Conservation (phyloP, 2,797 vertebrate species). For the Hyperoplus lanceolatus region DNA sequence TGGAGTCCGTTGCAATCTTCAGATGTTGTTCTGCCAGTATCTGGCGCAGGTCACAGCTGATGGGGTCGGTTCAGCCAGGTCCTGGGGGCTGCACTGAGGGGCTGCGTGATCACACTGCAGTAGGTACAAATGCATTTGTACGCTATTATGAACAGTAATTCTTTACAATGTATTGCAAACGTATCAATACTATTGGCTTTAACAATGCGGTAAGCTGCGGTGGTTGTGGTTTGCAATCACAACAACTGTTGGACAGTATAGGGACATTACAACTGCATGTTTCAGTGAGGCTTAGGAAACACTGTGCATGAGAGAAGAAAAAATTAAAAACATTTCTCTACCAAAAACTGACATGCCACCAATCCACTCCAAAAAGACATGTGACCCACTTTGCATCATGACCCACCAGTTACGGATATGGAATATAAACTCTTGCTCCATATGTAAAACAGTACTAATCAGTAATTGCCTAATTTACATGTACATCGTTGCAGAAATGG, state of each 20-base stretch:
- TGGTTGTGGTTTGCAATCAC: background rate
- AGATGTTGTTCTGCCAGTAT: no score
- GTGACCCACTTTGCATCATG: slow-evolving; percentile 37
- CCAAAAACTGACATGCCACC: background rate
- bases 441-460: slow-evolving; percentile 54
- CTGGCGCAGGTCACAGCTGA: no score
- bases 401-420: slow-evolving; percentile 15
- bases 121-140: no score
- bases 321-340: background rate
- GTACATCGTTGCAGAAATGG: slow-evolving; percentile 53
- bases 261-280: background rate
- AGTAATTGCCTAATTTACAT: slow-evolving; percentile 69
- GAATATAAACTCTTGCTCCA: slow-evolving; percentile 9
- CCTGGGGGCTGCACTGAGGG: no score
- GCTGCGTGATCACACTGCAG: no score
- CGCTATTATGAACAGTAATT: no score
- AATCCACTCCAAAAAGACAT: slow-evolving; percentile 24
- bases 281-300: background rate
- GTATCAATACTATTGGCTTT: no score
- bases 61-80: no score
- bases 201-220: background rate
- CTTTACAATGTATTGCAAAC: no score
- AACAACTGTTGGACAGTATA: background rate
- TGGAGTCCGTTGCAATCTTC: no score
- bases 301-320: background rate